A percentile compares a stretch with the other conserved stretches of the same genome.
These are phyloP conservation scores for Ophion ellenae DNA, from an alignment of 2,888 invertebrate species.

Conservation along the genomic window DNA sequence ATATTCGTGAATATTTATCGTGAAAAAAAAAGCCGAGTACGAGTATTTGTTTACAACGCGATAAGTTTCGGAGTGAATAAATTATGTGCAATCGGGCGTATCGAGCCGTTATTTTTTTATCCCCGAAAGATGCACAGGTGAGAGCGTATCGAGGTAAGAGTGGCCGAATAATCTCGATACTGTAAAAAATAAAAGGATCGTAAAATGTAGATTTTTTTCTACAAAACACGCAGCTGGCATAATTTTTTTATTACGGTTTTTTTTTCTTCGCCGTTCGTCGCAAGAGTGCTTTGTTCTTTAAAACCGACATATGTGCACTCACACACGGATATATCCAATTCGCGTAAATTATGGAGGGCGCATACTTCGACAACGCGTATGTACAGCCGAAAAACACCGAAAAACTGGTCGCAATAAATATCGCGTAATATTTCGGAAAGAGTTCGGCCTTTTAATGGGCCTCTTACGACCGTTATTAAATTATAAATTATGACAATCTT, in stretches of 20 bases:
- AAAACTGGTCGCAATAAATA: conserved; percentile 80
- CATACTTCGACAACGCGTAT: conserved; percentile 21
- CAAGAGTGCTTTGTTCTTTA: conserved; percentile 60
- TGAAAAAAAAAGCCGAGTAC: too few relatives aligned
- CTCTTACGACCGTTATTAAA: conserved; percentile 82
- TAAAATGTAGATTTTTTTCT: conserved; percentile 25
- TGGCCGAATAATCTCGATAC: not conserved
- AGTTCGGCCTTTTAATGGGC: conserved; percentile 79
- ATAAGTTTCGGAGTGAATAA: too few relatives aligned
- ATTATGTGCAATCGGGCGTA: too few relatives aligned
- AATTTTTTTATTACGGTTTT: not conserved
- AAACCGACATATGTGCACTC: not conserved
- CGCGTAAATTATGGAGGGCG: conserved; percentile 41
- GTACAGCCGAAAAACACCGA: conserved; percentile 47
- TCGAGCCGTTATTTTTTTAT: too few relatives aligned
- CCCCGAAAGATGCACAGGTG: too few relatives aligned
- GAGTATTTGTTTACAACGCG: too few relatives aligned
- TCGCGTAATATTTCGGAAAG: conserved; percentile 78
- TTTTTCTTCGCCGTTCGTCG: conserved; percentile 30
- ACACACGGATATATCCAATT: not conserved
- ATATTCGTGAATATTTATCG: too few relatives aligned
- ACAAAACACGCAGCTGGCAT: conserved; percentile 8
- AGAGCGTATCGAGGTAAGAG: not conserved
- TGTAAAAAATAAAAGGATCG: conserved; percentile 25
- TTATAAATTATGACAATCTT: conserved; percentile 82